phyloP scores from a whole-genome alignment of 2,888 invertebrate species.

The Xanthorhoe spadicearia region DNA sequence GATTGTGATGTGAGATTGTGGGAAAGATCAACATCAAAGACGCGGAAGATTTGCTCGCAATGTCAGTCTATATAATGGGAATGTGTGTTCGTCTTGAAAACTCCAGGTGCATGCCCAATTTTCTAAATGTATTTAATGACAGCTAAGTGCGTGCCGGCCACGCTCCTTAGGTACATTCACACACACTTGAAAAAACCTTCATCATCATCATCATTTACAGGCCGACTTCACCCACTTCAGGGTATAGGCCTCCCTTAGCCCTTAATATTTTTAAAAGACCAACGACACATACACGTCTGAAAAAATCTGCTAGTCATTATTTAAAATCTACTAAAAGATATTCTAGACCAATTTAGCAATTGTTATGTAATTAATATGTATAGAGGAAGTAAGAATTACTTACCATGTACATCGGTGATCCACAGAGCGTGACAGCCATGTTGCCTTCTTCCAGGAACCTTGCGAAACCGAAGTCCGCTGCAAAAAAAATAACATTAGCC shows the following conservation, averaged over 20 bases:
- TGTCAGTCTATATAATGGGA: no score
- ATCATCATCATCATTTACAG: no score
- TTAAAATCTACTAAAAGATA: background rate
- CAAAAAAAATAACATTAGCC: slow-evolving; percentile 51
- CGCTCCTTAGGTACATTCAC: no score
- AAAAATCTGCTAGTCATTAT: no score
- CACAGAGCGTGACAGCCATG: slow-evolving; percentile 99
- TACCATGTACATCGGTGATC: slow-evolving; percentile 99
- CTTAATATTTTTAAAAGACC: no score
- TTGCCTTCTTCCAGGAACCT: slow-evolving; percentile 99
- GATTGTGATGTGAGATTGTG: slow-evolving; percentile 26
- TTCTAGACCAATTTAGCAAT: background rate
- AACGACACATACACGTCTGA: no score
- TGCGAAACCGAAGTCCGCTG: slow-evolving; percentile 99
- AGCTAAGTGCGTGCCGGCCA: no score
- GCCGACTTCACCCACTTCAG: no score
- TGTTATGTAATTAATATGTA: slow-evolving; percentile 1
- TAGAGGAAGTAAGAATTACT: slow-evolving; percentile 46
- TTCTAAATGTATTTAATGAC: no score
- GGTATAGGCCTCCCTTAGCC: no score
- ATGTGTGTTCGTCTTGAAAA: background rate
- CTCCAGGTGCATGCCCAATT: background rate
- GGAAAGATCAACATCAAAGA: slow-evolving; percentile 20
- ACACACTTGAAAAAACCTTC: no score
- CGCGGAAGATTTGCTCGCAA: background rate